Evolutionary conservation across 2,113 vertebrate species (phyloP).

Genomic region (Chitala chitala): DNA sequence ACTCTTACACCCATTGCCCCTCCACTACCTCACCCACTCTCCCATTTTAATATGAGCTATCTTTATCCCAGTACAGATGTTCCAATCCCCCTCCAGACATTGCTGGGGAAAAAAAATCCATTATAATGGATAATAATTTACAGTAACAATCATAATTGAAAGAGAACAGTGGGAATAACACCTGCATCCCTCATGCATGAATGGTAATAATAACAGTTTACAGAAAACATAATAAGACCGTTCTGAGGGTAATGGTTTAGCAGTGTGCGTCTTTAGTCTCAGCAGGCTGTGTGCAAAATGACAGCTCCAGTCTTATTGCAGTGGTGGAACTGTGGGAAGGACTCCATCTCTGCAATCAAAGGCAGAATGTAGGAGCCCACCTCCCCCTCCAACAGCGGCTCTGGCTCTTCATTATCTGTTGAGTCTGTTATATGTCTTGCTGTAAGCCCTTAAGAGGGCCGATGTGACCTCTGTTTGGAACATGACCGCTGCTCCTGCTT

Average conservation of each 20-base stretch:
- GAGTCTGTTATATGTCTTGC: slow-evolving; percentile 8
- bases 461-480: neutral
- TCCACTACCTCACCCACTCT: too few relatives aligned
- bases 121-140: slow-evolving; percentile 2
- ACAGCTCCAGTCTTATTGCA: neutral
- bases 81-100: neutral
- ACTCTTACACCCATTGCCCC: neutral
- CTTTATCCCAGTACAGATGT: neutral
- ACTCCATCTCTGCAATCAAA: neutral
- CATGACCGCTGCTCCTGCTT: neutral
- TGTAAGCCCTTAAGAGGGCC: neutral
- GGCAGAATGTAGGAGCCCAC: neutral
- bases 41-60: neutral
- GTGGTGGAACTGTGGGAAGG: neutral
- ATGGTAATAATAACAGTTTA: slow-evolving; percentile 12
- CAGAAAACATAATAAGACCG: slow-evolving; percentile 9
- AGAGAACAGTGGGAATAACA: neutral
- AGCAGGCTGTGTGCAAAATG: neutral
- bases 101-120: neutral
- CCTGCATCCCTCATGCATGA: neutral
- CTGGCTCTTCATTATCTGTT: neutral
- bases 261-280: neutral
- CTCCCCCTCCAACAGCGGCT: neutral
- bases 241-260: neutral
- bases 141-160: slow-evolving; percentile 11